These are phyloP conservation scores for Mellivora capensis DNA, from an alignment of 2,113 vertebrate species.

Conservation along the genomic window DNA sequence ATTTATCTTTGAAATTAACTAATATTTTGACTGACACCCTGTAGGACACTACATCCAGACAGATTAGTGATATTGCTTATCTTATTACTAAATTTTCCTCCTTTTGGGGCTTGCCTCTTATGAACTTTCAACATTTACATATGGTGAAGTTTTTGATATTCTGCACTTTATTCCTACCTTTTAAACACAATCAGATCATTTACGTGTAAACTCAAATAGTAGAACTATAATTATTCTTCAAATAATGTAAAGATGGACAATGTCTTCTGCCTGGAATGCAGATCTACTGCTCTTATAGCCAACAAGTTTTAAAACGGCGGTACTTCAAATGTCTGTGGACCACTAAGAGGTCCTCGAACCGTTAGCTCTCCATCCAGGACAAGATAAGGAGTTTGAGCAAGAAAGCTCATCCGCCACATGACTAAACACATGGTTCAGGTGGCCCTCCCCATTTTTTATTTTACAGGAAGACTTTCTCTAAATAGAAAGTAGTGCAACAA, in stretches of 20 bases:
- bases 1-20: background rate
- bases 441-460: accelerated
- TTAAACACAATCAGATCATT: background rate
- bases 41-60: background rate
- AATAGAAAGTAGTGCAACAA: background rate
- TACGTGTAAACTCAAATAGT: background rate
- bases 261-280: background rate
- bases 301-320: background rate
- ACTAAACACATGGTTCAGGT: background rate
- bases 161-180: background rate
- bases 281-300: background rate
- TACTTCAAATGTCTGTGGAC: background rate
- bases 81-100: background rate
- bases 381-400: background rate
- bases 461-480: background rate
- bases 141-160: background rate
- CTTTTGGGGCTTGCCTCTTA: background rate
- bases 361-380: background rate
- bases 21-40: background rate
- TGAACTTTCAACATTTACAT: background rate
- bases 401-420: background rate
- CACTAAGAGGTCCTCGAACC: background rate
- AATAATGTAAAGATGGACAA: background rate
- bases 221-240: background rate
- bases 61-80: background rate